Evolutionary conservation across 2,113 vertebrate species (phyloP).

Genomic region (Entosphenus tridentatus): DNA sequence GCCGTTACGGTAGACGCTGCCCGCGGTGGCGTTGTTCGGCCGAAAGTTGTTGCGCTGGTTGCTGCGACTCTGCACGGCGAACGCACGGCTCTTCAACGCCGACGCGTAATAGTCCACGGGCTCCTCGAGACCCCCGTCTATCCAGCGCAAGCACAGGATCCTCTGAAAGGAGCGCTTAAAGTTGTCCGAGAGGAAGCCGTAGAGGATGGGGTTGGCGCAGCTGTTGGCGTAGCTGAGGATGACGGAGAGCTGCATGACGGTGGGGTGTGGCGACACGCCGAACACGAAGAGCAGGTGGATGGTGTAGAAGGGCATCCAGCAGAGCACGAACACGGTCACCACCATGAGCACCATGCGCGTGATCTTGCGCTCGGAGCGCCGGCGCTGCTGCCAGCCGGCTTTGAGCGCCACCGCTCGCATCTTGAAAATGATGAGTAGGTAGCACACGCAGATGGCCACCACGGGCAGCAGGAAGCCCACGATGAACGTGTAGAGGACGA

Average conservation of each 20-base stretch:
- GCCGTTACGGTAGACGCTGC: conserved; percentile 43
- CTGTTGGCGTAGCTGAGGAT: conserved; percentile 64
- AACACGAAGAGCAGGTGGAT: conserved; percentile 61
- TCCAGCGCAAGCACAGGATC: conserved; percentile 57
- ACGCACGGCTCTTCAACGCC: conserved; percentile 52
- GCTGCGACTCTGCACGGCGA: conserved; percentile 36
- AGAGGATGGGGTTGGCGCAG: conserved; percentile 65
- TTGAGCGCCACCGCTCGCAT: conserved; percentile 61
- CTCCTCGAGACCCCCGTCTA: conserved; percentile 52
- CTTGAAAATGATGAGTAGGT: conserved; percentile 61
- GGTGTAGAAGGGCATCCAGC: conserved; percentile 72
- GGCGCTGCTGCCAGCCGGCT: conserved; percentile 66
- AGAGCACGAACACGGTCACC: conserved; percentile 60
- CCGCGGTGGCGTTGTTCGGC: conserved; percentile 40
- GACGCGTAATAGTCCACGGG: conserved; percentile 68
- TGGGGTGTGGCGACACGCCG: conserved; percentile 44
- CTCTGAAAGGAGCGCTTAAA: conserved; percentile 63
- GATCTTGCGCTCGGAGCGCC: conserved; percentile 55
- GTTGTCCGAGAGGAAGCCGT: conserved; percentile 67
- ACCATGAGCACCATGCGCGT: conserved; percentile 75
- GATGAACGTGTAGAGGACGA: conserved; percentile 56
- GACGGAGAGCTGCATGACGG: conserved; percentile 57
- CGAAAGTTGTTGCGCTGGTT: conserved; percentile 27
- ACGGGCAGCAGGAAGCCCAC: conserved; percentile 67
- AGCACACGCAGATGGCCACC: conserved; percentile 59